Conservation (phyloP, 2,888 invertebrate genomes). For the Julus scanicus region DNA sequence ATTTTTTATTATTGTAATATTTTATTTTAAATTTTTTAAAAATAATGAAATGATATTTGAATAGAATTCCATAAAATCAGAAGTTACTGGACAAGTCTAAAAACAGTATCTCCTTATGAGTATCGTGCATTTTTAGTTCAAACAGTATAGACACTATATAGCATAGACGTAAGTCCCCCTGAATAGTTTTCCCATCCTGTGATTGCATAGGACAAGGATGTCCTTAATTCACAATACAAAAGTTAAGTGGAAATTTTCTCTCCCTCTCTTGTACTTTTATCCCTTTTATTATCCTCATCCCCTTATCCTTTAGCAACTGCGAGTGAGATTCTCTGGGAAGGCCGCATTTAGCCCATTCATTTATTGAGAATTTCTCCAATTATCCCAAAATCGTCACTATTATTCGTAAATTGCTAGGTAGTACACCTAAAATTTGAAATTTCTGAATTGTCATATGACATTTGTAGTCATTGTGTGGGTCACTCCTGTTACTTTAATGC, state of each 20-base stretch:
- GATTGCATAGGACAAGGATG: constrained; percentile 3
- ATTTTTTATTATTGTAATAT: too few relatives aligned
- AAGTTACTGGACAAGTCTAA: too few relatives aligned
- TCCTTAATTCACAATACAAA: neutral
- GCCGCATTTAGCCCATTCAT: neutral
- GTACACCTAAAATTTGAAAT: neutral
- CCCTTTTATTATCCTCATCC: neutral
- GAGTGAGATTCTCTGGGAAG: neutral
- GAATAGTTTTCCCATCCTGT: neutral
- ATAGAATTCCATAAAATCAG: too few relatives aligned
- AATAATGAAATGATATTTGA: too few relatives aligned
- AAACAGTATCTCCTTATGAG: neutral
- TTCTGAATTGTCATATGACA: neutral
- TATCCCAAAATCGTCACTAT: neutral
- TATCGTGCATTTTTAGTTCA: too few relatives aligned
- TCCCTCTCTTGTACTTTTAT: neutral
- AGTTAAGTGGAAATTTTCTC: neutral
- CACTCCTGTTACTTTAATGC: too few relatives aligned
- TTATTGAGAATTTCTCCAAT: neutral
- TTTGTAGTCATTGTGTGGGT: too few relatives aligned
- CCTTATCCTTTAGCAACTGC: neutral
- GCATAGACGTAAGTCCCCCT: neutral
- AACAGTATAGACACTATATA: too few relatives aligned
- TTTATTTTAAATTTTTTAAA: too few relatives aligned
- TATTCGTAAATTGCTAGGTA: neutral